Percentiles rank a stretch among this genome's conserved stretches.
These are phyloP conservation scores for Tryphoninae sp. DNA, from an alignment of 2,888 invertebrate genomes.

Conservation along the genomic window DNA sequence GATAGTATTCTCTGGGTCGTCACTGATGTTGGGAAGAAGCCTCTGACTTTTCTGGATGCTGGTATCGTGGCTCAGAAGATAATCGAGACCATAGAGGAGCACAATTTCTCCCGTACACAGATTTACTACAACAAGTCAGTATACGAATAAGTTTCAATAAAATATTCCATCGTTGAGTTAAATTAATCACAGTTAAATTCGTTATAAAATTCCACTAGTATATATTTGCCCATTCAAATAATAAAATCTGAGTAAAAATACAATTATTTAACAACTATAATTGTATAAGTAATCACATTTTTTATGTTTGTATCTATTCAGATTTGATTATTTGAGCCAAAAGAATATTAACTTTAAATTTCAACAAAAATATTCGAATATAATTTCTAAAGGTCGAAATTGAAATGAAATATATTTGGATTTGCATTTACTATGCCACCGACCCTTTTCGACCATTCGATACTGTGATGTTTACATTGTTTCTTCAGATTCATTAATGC, in stretches of 20 bases:
- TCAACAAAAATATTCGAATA: no score
- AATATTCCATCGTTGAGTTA: no score
- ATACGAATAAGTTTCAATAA: background rate
- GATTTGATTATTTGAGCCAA: background rate
- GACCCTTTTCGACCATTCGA: background rate
- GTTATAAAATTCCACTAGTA: no score
- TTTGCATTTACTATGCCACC: background rate
- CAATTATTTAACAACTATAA: no score
- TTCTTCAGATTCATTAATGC: constrained; percentile 61
- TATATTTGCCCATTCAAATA: background rate
- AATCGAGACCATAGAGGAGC: constrained; percentile 47
- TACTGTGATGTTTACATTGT: background rate
- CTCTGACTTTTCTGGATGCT: constrained; percentile 65
- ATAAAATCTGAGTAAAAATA: no score
- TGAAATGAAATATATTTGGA: background rate
- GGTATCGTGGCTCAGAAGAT: constrained; percentile 60
- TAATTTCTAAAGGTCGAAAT: background rate
- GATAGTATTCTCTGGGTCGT: constrained; percentile 65
- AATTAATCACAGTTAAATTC: no score
- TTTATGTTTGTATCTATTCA: background rate
- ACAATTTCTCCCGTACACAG: constrained; percentile 58
- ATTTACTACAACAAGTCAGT: constrained; percentile 68
- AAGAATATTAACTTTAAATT: no score
- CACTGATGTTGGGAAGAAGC: constrained; percentile 64
- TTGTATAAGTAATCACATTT: no score